A percentile compares a stretch with the other conserved stretches of the same genome.
Conservation (phyloP, 1,140 invertebrate species). For the Melipona quadrifasciata region DNA sequence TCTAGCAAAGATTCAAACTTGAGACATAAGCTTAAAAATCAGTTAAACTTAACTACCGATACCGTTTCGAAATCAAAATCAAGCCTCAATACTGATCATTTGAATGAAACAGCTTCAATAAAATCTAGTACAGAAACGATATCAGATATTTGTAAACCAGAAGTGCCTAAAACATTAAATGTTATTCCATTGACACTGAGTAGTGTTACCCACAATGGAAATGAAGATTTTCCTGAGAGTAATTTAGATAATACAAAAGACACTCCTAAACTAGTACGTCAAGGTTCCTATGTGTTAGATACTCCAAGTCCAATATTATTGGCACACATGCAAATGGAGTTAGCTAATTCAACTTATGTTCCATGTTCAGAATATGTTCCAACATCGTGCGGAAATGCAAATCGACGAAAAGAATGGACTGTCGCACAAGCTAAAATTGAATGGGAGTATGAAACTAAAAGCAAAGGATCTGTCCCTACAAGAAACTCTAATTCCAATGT, state of each 20-base stretch:
- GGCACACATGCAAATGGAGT: conserved; percentile 83
- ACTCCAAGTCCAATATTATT: conserved; percentile 84
- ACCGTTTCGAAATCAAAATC: conserved; percentile 59
- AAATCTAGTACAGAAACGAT: conserved; percentile 64
- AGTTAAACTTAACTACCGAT: conserved; percentile 46
- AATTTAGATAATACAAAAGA: conserved; percentile 43
- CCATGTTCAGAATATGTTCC: conserved; percentile 78
- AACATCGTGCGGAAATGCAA: conserved; percentile 79
- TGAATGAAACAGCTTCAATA: conserved; percentile 60
- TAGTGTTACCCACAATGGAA: conserved; percentile 17
- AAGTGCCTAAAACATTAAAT: conserved; percentile 78
- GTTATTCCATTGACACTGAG: conserved; percentile 76
- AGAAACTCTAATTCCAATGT: conserved; percentile 55
- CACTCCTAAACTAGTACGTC: conserved; percentile 82
- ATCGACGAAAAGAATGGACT: conserved; percentile 82
- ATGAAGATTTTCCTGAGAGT: conserved; percentile 23
- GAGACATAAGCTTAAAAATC: conserved; percentile 53
- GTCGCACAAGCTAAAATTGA: conserved; percentile 71
- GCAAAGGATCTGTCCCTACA: conserved; percentile 29
- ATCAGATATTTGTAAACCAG: conserved; percentile 74
- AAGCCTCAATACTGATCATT: conserved; percentile 69
- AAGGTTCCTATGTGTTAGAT: conserved; percentile 85
- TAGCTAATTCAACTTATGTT: conserved; percentile 50
- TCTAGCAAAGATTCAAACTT: conserved; percentile 48
- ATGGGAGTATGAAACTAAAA: conserved; percentile 67